Evolutionary conservation across 2,888 invertebrate species (phyloP), one percentile per base, ranked within the genome.

Genomic region (Caradrina clavipalpis): DNA sequence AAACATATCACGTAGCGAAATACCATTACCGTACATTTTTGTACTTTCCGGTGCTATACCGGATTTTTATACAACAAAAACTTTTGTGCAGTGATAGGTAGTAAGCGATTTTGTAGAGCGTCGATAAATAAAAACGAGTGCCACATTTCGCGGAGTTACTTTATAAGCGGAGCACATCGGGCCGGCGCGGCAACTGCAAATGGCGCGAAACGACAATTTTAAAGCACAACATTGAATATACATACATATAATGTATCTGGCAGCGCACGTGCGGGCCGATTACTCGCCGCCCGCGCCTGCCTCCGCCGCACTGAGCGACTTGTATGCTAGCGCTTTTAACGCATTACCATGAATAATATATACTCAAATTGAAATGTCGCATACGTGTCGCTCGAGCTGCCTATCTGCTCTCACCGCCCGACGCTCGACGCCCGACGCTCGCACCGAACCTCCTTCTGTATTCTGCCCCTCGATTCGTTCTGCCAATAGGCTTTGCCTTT

Each of bases 281-380:
- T 94, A 92, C 93, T 91, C 92, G 94, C 90, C 88, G 86, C 89
- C 53, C 56, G 73, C 88, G 85, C 89, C 78, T 66, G 73, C 70
- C 62, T 58, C 73, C 68, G 84, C 88, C 88, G 87, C 85, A 87
- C 89, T 83, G 88, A 92, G 91, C 91, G 90, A 92, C 91, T 92
- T 91, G 92, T 93, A 91, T 92, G 93, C 89, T 89, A 87, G 91
- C 91, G 95, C 95, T 96, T 95, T 95, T 95, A 96, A 95, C 95
- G 95, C 93, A 95, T 95, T 96, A 95, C 94, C 95, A 93, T 96
- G 95, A 95, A 95, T 96, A 95, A 95, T 94, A 96, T 95, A 96
- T 94, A 89, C 92, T 91, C 92, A 95, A 95, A 96, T 95, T 96
- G 96, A 95, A 95, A 95, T 94, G 95, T 95, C 95, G 95, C 93